Conservation (phyloP, 2,797 vertebrate species). For the Manis pentadactyla region DNA sequence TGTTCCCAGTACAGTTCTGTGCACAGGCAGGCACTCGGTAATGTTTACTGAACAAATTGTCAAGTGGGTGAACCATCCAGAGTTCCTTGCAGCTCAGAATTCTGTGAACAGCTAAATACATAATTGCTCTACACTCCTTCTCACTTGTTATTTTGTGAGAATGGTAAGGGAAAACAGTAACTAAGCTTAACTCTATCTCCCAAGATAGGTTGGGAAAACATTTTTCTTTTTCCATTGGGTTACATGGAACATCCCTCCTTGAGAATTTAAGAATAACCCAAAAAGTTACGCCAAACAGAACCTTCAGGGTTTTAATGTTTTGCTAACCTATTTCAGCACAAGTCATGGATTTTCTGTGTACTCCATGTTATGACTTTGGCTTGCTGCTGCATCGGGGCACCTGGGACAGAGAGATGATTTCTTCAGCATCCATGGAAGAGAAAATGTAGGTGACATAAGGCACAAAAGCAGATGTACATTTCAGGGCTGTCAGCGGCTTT, state of each 20-base stretch:
- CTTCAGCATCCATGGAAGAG: background rate
- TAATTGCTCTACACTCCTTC: too few species aligned
- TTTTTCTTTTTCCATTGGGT: background rate
- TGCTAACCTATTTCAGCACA: background rate
- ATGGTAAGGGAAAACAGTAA: background rate
- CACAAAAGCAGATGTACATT: background rate
- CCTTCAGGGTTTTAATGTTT: background rate
- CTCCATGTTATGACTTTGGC: background rate
- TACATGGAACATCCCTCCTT: background rate
- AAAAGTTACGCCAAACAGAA: background rate
- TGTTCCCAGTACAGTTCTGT: background rate
- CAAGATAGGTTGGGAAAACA: background rate
- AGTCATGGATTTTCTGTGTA: background rate
- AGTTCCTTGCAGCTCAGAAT: background rate
- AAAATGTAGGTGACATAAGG: background rate
- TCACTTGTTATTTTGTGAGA: background rate
- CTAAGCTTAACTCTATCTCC: background rate
- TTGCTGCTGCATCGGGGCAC: background rate
- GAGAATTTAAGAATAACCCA: background rate
- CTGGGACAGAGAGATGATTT: background rate
- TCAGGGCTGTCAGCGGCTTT: background rate
- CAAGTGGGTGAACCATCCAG: fast-evolving
- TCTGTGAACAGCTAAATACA: background rate
- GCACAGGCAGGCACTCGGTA: too few species aligned
- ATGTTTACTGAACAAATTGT: background rate